Evolutionary conservation across 1,140 invertebrate genomes (phyloP).

Genomic region (Cataglyphis hispanica): DNA sequence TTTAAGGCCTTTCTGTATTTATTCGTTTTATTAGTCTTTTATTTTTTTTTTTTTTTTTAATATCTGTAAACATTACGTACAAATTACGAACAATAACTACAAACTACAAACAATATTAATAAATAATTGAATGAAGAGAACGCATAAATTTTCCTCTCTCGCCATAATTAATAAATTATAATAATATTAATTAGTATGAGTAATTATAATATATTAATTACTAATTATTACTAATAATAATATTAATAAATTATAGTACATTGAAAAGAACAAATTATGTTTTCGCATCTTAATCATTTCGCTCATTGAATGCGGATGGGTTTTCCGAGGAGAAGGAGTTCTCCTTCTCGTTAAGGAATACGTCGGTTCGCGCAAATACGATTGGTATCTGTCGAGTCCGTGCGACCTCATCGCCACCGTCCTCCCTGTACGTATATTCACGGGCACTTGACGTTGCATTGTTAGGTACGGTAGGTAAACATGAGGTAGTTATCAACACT

Average conservation of each 20-base stretch:
- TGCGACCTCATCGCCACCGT: slow-evolving; percentile 36
- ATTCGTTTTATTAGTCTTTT: neutral
- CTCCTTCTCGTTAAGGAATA: slow-evolving; percentile 33
- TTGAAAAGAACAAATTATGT: neutral
- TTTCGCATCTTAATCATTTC: slow-evolving; percentile 2
- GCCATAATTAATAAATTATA: neutral
- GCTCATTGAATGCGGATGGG: neutral
- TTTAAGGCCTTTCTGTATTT: neutral
- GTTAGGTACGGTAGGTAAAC: slow-evolving; percentile 73
- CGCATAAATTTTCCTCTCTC: neutral
- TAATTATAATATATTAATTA: too few species aligned
- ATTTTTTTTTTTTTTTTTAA: too few species aligned
- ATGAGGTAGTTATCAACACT: slow-evolving; percentile 73
- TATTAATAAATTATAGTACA: neutral
- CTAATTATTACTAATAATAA: too few species aligned
- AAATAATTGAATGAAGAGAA: neutral
- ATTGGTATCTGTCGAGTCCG: slow-evolving; percentile 14
- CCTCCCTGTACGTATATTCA: slow-evolving; percentile 40
- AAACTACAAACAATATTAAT: too few species aligned
- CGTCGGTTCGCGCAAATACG: slow-evolving; percentile 41
- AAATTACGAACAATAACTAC: neutral
- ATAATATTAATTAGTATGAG: too few species aligned
- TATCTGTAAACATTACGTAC: neutral
- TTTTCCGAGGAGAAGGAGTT: neutral
- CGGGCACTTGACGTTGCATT: slow-evolving; percentile 62